phyloP scores from a whole-genome alignment of 2,888 invertebrate genomes.

The Argyresthia goedartella region DNA sequence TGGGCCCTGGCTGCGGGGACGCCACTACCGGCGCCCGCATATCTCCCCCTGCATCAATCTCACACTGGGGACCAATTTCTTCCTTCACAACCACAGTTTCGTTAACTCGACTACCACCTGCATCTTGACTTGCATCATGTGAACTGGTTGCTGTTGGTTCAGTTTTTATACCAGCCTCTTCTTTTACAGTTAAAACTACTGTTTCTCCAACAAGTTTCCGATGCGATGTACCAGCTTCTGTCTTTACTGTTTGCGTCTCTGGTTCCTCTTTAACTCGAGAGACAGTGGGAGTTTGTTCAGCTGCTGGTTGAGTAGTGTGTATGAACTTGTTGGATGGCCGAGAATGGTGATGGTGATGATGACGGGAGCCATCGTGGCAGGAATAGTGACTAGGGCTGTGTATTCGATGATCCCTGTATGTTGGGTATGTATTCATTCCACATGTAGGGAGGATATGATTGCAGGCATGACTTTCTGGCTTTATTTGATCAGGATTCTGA shows the following conservation, averaged over 20 bases:
- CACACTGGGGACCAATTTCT: neutral
- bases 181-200: neutral
- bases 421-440: conserved; percentile 14
- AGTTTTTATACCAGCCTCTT: neutral
- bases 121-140: neutral
- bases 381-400: conserved; percentile 23
- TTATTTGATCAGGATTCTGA: conserved; percentile 18
- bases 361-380: conserved; percentile 24
- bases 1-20: conserved; percentile 56
- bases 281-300: conserved; percentile 15
- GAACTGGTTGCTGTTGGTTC: neutral
- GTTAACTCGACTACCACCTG: neutral
- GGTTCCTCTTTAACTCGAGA: conserved; percentile 45
- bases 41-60: neutral
- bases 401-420: conserved; percentile 19
- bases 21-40: neutral
- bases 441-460: conserved; percentile 15
- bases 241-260: conserved; percentile 29
- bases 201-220: neutral
- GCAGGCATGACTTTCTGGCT: conserved; percentile 26
- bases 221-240: conserved; percentile 21
- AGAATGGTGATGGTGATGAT: conserved; percentile 23
- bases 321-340: neutral
- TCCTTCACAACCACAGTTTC: neutral
- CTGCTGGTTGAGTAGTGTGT: neutral